phyloP scores from a whole-genome alignment of 2,797 vertebrate species.

The Stomatorhinus walkeri region DNA sequence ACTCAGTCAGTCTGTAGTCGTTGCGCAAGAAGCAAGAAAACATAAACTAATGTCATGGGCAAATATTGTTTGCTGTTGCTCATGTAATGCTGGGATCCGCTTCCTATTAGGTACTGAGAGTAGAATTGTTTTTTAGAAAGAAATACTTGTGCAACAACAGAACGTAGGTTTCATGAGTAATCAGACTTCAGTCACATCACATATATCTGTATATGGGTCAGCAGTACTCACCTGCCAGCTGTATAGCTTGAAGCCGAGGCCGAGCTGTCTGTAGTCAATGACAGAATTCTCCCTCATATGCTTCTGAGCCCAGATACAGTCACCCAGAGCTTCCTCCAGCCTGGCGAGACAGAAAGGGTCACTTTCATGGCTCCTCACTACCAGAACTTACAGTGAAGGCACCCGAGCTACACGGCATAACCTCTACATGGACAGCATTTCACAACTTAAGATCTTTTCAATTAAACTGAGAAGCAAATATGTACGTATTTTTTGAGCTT shows the following conservation, averaged over 20 bases:
- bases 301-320: slow-evolving; percentile 69
- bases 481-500: not conserved
- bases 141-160: not conserved
- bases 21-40: not conserved
- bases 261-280: slow-evolving; percentile 87
- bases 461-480: not conserved
- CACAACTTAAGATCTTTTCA: not conserved
- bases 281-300: slow-evolving; percentile 70
- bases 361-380: not conserved
- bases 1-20: not conserved
- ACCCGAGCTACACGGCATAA: not conserved
- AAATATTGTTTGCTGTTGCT: not conserved
- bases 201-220: not conserved
- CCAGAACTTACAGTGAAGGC: not conserved
- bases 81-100: not conserved
- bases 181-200: not conserved
- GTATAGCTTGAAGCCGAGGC: slow-evolving; percentile 71
- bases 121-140: not conserved
- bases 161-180: not conserved
- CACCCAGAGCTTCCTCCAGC: slow-evolving; percentile 70
- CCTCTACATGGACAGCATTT: not conserved
- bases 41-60: not conserved
- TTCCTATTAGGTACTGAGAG: not conserved
- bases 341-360: slow-evolving; percentile 45
- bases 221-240: slow-evolving; percentile 73